These are phyloP conservation scores for Scyliorhinus canicula DNA, from an alignment of 2,797 vertebrate species.

Conservation along the genomic window DNA sequence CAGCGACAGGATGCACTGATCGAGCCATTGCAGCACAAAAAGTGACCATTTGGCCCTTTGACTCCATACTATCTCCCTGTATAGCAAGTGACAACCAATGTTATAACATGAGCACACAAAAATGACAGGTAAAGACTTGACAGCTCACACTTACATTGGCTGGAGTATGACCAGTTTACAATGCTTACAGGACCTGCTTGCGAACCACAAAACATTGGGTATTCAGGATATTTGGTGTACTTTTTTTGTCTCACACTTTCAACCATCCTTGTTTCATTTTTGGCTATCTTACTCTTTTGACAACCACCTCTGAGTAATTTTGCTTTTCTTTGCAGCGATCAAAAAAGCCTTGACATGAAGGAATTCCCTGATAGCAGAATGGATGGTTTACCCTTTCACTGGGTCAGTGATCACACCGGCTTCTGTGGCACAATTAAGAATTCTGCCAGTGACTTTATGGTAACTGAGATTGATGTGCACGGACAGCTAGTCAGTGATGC, in stretches of 20 bases:
- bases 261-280: background rate
- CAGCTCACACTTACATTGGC: background rate
- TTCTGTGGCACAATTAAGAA: slow-evolving; percentile 80
- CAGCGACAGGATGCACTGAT: background rate
- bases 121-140: background rate
- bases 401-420: slow-evolving; percentile 65
- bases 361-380: slow-evolving; percentile 32
- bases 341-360: slow-evolving; percentile 40
- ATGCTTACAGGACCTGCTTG: background rate
- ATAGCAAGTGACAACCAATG: background rate
- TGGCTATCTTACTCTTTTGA: background rate
- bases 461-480: slow-evolving; percentile 70
- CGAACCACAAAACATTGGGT: background rate
- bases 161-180: background rate
- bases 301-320: background rate
- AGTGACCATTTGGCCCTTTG: background rate
- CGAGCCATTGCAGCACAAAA: background rate
- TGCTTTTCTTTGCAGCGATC: background rate
- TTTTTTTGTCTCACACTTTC: background rate
- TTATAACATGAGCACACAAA: background rate
- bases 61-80: background rate
- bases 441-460: slow-evolving; percentile 75
- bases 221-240: background rate
- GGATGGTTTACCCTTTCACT: slow-evolving; percentile 46
- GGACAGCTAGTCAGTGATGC: slow-evolving; percentile 52